Evolutionary conservation across 2,888 invertebrate genomes (phyloP).

Genomic region (Drosophila mercatorum): DNA sequence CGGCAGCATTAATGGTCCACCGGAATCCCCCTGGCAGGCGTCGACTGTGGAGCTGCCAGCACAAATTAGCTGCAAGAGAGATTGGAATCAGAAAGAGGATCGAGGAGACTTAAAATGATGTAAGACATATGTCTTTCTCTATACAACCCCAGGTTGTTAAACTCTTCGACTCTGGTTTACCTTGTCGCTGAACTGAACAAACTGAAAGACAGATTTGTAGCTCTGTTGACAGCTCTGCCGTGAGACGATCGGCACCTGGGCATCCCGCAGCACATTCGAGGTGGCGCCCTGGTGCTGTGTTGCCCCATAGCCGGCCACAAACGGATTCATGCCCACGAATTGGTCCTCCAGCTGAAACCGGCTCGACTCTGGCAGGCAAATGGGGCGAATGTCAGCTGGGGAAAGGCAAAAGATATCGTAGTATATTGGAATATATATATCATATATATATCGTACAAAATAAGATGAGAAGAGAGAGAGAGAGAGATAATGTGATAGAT

Average conservation of each 20-base stretch:
- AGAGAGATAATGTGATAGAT: too few relatives aligned
- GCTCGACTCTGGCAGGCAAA: slow-evolving; percentile 89
- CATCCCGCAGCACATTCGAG: slow-evolving; percentile 85
- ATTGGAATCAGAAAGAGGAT: slow-evolving; percentile 5
- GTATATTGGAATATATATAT: too few relatives aligned
- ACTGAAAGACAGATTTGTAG: slow-evolving; percentile 80
- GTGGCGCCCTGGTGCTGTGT: slow-evolving; percentile 84
- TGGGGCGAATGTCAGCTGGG: slow-evolving; percentile 89
- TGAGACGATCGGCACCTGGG: slow-evolving; percentile 84
- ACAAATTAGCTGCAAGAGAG: slow-evolving; percentile 81
- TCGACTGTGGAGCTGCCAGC: slow-evolving; percentile 82
- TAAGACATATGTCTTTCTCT: background rate
- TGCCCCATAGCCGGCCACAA: slow-evolving; percentile 93
- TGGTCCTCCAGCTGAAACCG: slow-evolving; percentile 71
- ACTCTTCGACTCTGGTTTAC: slow-evolving; percentile 52
- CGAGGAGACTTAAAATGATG: background rate
- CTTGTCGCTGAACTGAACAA: slow-evolving; percentile 71
- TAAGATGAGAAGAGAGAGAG: too few relatives aligned
- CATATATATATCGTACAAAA: too few relatives aligned
- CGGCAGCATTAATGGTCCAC: slow-evolving; percentile 84
- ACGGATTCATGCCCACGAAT: slow-evolving; percentile 86
- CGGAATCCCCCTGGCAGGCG: slow-evolving; percentile 84
- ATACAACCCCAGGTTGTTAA: background rate
- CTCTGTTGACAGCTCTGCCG: slow-evolving; percentile 84
- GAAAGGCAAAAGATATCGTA: too few relatives aligned